Evolutionary conservation across 2,888 invertebrate species (phyloP).

Genomic region (Pseudoips prasinana): DNA sequence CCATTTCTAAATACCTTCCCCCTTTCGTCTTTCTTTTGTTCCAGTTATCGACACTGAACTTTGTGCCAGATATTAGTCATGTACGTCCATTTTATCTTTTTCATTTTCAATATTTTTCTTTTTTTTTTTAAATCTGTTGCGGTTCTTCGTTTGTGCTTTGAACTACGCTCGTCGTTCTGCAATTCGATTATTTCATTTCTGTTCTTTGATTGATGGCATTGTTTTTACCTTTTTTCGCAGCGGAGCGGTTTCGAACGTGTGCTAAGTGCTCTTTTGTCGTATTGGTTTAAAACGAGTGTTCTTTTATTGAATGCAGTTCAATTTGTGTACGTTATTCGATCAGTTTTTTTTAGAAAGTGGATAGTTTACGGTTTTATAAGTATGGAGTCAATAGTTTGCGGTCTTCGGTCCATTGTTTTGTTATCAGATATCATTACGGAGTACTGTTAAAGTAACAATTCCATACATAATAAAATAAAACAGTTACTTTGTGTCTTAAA

Average conservation of each 20-base stretch:
- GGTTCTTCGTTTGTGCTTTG: conserved; percentile 74
- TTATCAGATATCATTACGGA: too few species aligned
- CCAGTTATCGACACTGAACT: conserved; percentile 70
- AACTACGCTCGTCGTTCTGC: conserved; percentile 70
- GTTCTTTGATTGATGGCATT: conserved; percentile 78
- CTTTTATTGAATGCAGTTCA: conserved; percentile 31
- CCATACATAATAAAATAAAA: too few species aligned
- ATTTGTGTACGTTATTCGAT: conserved; percentile 11
- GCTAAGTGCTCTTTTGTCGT: conserved; percentile 60
- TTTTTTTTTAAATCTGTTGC: conserved; percentile 66
- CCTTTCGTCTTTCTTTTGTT: conserved; percentile 60
- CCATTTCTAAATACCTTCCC: conserved; percentile 63
- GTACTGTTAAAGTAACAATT: too few species aligned
- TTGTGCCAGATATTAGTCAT: conserved; percentile 74
- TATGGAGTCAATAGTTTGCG: too few species aligned
- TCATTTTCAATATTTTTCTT: conserved; percentile 35
- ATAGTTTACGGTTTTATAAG: too few species aligned
- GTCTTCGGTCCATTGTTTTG: too few species aligned
- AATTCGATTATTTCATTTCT: conserved; percentile 76
- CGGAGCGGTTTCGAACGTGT: conserved; percentile 56
- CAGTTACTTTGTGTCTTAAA: too few species aligned
- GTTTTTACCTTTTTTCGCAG: conserved; percentile 57
- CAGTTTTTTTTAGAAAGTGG: not conserved
- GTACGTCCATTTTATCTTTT: conserved; percentile 42
- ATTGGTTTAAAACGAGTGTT: conserved; percentile 37